A percentile compares a stretch with the other conserved stretches of the same genome.
phyloP scores from a whole-genome alignment of 2,113 vertebrate genomes.

The Numenius arquata region DNA sequence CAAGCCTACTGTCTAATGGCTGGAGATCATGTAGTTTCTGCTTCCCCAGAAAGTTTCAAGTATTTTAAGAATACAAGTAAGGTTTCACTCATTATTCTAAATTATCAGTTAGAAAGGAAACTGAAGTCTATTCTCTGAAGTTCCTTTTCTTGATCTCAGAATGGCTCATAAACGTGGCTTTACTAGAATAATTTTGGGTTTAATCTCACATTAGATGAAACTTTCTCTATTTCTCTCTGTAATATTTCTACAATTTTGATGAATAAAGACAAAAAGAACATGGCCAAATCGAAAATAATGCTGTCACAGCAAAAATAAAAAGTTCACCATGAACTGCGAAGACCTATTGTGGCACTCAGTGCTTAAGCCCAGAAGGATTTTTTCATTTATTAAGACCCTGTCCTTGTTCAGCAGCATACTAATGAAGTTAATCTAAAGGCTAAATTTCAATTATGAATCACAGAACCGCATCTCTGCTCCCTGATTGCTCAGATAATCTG shows the following conservation, averaged over 20 bases:
- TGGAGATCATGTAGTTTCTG: not conserved
- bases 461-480: slow-evolving; percentile 55
- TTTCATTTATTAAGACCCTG: slow-evolving; percentile 70
- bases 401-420: slow-evolving; percentile 63
- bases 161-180: not conserved
- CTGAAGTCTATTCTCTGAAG: not conserved
- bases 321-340: slow-evolving; percentile 3
- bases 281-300: slow-evolving; percentile 5
- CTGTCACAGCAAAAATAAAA: slow-evolving; percentile 21
- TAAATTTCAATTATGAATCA: slow-evolving; percentile 75
- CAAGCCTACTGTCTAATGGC: not conserved
- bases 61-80: not conserved
- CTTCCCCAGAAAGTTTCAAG: not conserved
- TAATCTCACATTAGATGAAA: not conserved
- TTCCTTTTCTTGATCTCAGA: not conserved
- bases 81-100: not conserved
- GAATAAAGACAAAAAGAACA: not conserved
- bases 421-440: slow-evolving; percentile 72
- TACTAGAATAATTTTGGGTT: not conserved
- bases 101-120: not conserved
- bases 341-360: slow-evolving; percentile 18
- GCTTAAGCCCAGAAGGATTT: slow-evolving; percentile 62
- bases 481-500: slow-evolving; percentile 49
- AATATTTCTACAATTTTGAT: not conserved
- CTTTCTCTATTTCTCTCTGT: not conserved